Conservation (phyloP, 2,113 vertebrate species). For the Pterocles orientalis region DNA sequence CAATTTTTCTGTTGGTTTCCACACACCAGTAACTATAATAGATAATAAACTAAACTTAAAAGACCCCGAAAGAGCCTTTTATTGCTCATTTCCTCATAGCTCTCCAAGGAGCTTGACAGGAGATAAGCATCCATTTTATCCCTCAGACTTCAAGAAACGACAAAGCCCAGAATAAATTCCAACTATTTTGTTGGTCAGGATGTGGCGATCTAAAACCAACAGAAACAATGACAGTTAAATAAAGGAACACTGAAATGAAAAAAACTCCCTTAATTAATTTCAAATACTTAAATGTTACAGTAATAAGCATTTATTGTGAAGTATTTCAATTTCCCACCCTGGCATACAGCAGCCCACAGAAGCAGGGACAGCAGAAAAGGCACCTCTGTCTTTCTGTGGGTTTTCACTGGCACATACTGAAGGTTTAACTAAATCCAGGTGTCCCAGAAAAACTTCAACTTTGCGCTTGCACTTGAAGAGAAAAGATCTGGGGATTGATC, state of each 20-base stretch:
- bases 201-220: slow-evolving; percentile 14
- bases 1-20: slow-evolving; percentile 24
- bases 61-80: slow-evolving; percentile 44
- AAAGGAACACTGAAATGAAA: not conserved
- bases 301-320: not conserved
- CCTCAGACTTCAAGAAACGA: slow-evolving; percentile 33
- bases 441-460: not conserved
- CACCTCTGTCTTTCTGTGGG: not conserved
- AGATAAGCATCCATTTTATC: slow-evolving; percentile 37
- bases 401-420: not conserved
- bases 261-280: not conserved
- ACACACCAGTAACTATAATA: slow-evolving; percentile 21
- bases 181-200: slow-evolving; percentile 4
- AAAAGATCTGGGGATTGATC: not conserved
- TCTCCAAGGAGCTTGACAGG: slow-evolving; percentile 41
- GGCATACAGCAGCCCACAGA: not conserved
- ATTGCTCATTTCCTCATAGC: slow-evolving; percentile 58
- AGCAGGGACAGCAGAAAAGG: not conserved
- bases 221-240: slow-evolving; percentile 33
- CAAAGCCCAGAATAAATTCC: slow-evolving; percentile 28
- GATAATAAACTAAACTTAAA: slow-evolving; percentile 38
- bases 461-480: not conserved
- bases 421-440: not conserved
- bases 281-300: not conserved
- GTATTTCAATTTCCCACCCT: not conserved